Conservation (phyloP, 2,888 invertebrate species). For the Coremacera marginata region DNA sequence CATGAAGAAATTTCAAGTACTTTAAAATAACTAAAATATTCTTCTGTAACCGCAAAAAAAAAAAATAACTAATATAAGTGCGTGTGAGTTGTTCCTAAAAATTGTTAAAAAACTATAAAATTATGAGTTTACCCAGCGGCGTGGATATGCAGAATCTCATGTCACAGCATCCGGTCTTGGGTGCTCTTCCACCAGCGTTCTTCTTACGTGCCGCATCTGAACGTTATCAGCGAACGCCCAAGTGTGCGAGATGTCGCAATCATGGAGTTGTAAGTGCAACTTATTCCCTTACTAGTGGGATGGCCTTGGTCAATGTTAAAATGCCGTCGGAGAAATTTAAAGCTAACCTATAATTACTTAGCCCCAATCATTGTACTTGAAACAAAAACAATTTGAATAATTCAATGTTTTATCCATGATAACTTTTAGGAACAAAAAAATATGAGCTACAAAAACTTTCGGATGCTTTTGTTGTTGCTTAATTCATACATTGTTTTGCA, state of each 20-base stretch:
- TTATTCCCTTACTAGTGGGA: neutral
- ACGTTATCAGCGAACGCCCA: conserved; percentile 95
- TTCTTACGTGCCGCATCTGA: conserved; percentile 90
- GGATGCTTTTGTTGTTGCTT: too few relatives aligned
- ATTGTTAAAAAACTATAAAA: conserved; percentile 47
- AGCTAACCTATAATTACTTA: neutral
- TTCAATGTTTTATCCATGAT: too few relatives aligned
- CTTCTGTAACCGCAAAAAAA: conserved; percentile 21
- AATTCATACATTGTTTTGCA: too few relatives aligned
- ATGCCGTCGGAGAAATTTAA: neutral
- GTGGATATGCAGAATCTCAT: conserved; percentile 89
- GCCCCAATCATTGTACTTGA: too few relatives aligned
- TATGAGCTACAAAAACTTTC: too few relatives aligned
- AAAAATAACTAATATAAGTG: neutral
- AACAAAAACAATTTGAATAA: too few relatives aligned
- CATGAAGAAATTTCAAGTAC: neutral
- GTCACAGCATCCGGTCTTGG: conserved; percentile 86
- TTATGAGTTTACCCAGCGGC: conserved; percentile 87
- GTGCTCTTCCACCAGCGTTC: conserved; percentile 87
- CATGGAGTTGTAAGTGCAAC: conserved; percentile 93
- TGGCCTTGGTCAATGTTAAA: neutral
- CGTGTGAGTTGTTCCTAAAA: too few relatives aligned
- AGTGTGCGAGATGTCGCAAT: conserved; percentile 96
- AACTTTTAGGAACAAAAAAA: too few relatives aligned
- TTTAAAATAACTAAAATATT: conserved; percentile 25